Base-by-base conservation (phyloP, 2,888 invertebrate species). In the Microchrysa polita region DNA sequence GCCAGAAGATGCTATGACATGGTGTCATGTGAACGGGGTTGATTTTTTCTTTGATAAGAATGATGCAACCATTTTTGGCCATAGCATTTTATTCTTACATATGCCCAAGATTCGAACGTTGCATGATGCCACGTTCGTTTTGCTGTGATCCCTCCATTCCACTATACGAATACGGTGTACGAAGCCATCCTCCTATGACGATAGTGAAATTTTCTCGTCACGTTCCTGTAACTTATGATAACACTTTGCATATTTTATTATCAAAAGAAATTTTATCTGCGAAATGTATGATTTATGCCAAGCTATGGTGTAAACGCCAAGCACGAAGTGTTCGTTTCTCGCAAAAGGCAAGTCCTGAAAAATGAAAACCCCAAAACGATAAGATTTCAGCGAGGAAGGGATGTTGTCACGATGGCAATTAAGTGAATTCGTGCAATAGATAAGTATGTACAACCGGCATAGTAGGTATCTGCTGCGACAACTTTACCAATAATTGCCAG, bases 241-340 rank as follows among this genome's bases (percentile, higher is more conserved):
- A 75, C 72, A 75, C 67, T 75, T 75, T 75, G 75, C 75, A 75
- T 75, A 75, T 75, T 75, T 75, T 72, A 73, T 75, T 75, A 75
- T 75, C 72, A 74, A 23, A 52, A 67, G 60, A 74, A 74, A 75
- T 74, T 75, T 74, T 75, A 75, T 74, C 75, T 72, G 42, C 34
- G 67, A 60, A 67, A 57, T 23, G 67, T 72, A 63, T 75, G 75
- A 75, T 75, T 75, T 74, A 75, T 72, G 55, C 60, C 34, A 65
- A n/a, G 65, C 65, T 9, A n/a, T n/a, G 22, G 14, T 12, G 22
- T 48, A 14, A 65, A 22, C 48, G 65, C 44, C 22, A 10, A 34
- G 44, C 65, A 48, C 48, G 65, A 22, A 55, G 5, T 16, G 18
- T 18, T 55, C 10, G 16, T 20, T 10, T 55, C 16, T 53, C 22